phyloP scores from a whole-genome alignment of 1,140 invertebrate species.

The Xylocopa sonorina region DNA sequence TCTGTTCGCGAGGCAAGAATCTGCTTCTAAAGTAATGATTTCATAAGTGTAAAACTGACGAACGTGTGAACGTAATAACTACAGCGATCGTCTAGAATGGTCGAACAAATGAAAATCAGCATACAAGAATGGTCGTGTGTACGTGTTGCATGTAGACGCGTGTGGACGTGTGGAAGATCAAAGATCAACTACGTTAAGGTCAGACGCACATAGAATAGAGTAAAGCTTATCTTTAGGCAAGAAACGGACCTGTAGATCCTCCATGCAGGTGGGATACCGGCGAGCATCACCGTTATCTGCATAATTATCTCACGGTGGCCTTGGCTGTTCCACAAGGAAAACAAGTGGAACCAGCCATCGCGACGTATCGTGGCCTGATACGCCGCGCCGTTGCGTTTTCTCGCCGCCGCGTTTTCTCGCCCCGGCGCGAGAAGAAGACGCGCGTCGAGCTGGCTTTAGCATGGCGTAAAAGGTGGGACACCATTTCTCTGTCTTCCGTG shows the following conservation, averaged over 20 bases:
- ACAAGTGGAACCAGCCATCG: constrained; percentile 29
- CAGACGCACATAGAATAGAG: not conserved
- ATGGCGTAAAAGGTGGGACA: not conserved
- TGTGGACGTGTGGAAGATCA: constrained; percentile 14
- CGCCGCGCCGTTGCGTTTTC: constrained; percentile 10
- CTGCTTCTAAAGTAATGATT: not conserved
- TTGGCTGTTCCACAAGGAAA: constrained; percentile 60
- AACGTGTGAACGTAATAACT: not conserved
- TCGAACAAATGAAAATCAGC: not conserved
- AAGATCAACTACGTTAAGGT: constrained; percentile 9
- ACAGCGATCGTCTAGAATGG: not conserved
- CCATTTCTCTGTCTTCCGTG: constrained; percentile 54
- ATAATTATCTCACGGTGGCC: constrained; percentile 56
- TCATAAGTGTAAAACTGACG: not conserved
- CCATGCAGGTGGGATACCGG: constrained; percentile 39
- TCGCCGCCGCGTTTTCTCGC: constrained; percentile 30
- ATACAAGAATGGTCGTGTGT: not conserved
- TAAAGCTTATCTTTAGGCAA: constrained; percentile 27
- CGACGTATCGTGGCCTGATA: constrained; percentile 62
- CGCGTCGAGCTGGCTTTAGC: not conserved
- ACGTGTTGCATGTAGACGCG: no score
- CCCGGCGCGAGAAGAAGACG: not conserved
- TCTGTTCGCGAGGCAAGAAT: constrained; percentile 1
- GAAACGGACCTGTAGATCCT: constrained; percentile 64
- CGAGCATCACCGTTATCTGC: constrained; percentile 52